Evolutionary conservation across 2,797 vertebrate species (phyloP).

Genomic region (Sebastes oblongus): DNA sequence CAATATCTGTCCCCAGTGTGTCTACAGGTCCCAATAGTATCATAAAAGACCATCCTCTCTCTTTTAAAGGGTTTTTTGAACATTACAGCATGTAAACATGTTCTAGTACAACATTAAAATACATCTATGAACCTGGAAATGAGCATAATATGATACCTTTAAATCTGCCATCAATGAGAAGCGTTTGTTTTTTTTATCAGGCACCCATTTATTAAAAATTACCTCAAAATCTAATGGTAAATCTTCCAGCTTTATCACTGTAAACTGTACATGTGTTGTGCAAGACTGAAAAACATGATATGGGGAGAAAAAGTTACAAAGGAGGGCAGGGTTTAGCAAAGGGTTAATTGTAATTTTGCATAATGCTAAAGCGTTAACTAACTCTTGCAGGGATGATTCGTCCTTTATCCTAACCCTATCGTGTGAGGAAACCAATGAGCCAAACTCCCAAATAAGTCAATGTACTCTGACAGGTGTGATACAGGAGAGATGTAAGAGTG

Average conservation of each 20-base stretch:
- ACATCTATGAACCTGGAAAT: too few species aligned
- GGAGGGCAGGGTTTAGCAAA: neutral
- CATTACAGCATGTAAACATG: too few species aligned
- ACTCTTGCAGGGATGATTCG: neutral
- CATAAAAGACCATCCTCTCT: too few species aligned
- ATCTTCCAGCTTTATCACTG: neutral
- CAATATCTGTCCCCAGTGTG: too few species aligned
- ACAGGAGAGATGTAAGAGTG: neutral
- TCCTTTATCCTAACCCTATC: too few species aligned
- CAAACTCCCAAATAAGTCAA: neutral
- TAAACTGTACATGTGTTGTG: too few species aligned
- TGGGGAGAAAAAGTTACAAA: neutral
- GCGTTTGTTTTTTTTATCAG: neutral
- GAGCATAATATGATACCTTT: too few species aligned
- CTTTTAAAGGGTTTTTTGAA: too few species aligned
- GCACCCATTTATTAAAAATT: neutral
- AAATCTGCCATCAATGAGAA: neutral
- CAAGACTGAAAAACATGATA: too few species aligned
- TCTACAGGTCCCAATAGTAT: too few species aligned
- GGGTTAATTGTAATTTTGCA: neutral
- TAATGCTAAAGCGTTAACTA: neutral
- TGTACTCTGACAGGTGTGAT: slow-evolving; percentile 16
- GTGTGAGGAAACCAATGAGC: neutral
- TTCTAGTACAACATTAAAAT: too few species aligned
- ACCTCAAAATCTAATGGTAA: neutral